phyloP scores from a whole-genome alignment of 2,113 vertebrate genomes.

The Baryphthengus martii region DNA sequence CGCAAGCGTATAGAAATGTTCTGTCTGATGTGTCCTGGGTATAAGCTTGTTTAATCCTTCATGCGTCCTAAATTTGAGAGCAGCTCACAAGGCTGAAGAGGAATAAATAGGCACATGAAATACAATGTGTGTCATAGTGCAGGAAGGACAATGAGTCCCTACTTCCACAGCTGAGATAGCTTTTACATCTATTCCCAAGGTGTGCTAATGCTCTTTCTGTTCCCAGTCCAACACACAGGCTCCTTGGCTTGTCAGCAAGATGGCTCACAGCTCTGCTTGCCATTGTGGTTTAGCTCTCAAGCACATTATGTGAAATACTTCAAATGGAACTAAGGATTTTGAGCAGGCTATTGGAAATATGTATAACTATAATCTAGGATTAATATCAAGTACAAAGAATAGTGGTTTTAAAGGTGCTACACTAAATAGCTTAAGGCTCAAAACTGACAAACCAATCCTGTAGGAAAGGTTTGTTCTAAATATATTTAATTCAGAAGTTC shows the following conservation, averaged over 20 bases:
- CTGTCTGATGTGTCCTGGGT: not conserved
- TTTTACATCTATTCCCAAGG: not conserved
- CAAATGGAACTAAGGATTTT: not conserved
- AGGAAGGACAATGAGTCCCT: not conserved
- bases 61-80: not conserved
- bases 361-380: slow-evolving; percentile 1
- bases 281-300: not conserved
- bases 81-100: not conserved
- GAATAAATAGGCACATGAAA: not conserved
- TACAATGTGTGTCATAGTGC: accelerated
- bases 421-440: not conserved
- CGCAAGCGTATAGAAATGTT: not conserved
- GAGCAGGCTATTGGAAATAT: not conserved
- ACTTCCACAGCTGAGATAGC: not conserved
- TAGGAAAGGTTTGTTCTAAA: not conserved
- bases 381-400: not conserved
- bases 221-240: not conserved
- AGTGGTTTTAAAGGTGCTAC: not conserved
- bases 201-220: not conserved
- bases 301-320: not conserved
- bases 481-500: not conserved
- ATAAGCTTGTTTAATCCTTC: not conserved
- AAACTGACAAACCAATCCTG: not conserved
- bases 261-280: not conserved
- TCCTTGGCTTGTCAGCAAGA: not conserved